Base-by-base conservation (phyloP, 2,888 invertebrate genomes). In the Agrenia bidenticulata region DNA sequence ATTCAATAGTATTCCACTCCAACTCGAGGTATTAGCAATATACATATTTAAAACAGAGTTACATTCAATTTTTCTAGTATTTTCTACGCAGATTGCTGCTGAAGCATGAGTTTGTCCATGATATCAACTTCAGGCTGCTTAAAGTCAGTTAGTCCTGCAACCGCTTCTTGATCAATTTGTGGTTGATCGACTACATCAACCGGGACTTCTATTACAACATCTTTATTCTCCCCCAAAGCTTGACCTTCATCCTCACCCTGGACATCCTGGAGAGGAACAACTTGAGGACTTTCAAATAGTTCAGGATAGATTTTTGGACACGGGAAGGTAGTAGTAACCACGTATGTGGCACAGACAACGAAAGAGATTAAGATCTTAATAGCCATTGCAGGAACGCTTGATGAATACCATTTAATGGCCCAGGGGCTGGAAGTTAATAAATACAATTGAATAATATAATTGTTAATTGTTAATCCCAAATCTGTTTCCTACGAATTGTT, bases 261-360 rank as follows among this genome's bases (percentile, higher is more conserved):
- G 4, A 11, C 32, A 32, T 32, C 32, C 32, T 4, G 4, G 5
- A 32, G 32, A 32, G 45, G 45, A 5, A 11, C 9, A n/a, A 19
- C 45, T 51, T 51, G 21, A n/a, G n/a, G n/a, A n/a, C n/a, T n/a
- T n/a, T n/a, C n/a, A 55, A 13, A 27, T 11, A 13, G 5, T 41
- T 57, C 56, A 39, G 56, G 32, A 41, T 32, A 57, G 11, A 57
- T 39, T 39, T 57, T 57, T 9, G 7, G 39, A 19, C 56, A 57
- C 7, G 56, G 56, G 24, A 21, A 19, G 11, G 41, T 41, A 5
- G 56, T 57, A 9, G 41, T 57, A 5, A 19, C 17, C n/a, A 24
- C n/a, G 19, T 58, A 58, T 4, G 41, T 15, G 2, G 24, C n/a
- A 4, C 39, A 37, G 13, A 58, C 17, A 11, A 42, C 11, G 11